Percentiles rank a stretch among this genome's conserved stretches.
Evolutionary conservation across 1,140 invertebrate genomes (phyloP).

Genomic region (Drosophila micromelanica): DNA sequence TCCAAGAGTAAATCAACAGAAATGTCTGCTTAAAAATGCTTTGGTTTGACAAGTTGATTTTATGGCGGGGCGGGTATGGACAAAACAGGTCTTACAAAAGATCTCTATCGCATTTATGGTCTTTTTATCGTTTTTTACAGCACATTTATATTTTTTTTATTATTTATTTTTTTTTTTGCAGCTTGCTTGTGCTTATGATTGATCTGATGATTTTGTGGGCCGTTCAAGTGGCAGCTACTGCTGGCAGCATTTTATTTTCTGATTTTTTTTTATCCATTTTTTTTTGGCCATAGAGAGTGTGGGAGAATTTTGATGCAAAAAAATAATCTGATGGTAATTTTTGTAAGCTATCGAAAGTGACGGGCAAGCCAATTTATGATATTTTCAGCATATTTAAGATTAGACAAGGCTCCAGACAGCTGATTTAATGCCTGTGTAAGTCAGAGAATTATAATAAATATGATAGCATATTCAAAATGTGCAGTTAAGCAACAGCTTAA

Average conservation of each 20-base stretch:
- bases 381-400: slow-evolving; percentile 26
- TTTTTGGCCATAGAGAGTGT: slow-evolving; percentile 64
- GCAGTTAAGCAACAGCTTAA: background rate
- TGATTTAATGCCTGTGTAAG: background rate
- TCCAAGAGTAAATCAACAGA: slow-evolving; percentile 77
- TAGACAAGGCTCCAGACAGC: slow-evolving; percentile 25
- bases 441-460: background rate
- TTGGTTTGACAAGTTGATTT: slow-evolving; percentile 71
- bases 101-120: slow-evolving; percentile 77
- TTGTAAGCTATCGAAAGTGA: slow-evolving; percentile 72
- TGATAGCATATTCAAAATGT: background rate
- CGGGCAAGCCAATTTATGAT: slow-evolving; percentile 62
- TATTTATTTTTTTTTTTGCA: slow-evolving; percentile 11
- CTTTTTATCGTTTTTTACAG: slow-evolving; percentile 68
- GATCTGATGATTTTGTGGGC: slow-evolving; percentile 76
- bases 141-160: slow-evolving; percentile 48
- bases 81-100: slow-evolving; percentile 78
- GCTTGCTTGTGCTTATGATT: slow-evolving; percentile 64
- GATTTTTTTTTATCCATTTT: slow-evolving; percentile 16
- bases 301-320: slow-evolving; percentile 60
- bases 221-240: slow-evolving; percentile 63
- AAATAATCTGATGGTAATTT: slow-evolving; percentile 70
- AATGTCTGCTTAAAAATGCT: slow-evolving; percentile 69
- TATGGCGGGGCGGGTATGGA: slow-evolving; percentile 43
- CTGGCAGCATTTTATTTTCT: slow-evolving; percentile 31